Base-by-base conservation (phyloP, 2,797 vertebrate genomes). In the Cyprinella venusta region DNA sequence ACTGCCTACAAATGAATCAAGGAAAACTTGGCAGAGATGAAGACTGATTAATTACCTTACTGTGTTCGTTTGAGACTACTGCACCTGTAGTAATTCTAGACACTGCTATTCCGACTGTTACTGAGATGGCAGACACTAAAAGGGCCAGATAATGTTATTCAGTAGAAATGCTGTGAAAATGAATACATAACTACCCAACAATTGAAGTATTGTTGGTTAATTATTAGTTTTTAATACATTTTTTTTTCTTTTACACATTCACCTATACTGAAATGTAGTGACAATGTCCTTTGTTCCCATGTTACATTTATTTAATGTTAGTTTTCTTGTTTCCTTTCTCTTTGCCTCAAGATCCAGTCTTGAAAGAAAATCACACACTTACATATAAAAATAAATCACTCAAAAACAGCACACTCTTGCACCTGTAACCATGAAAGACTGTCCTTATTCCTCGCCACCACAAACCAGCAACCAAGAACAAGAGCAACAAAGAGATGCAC, bases 401-500 rank as follows among this genome's bases (percentile, higher is more conserved):
- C 24, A 21, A 48, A 76, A 69, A 76, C 61, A 65, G 61, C 79
- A 68, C 64, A 76, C 45, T n/a, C 56, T 33, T 79, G 83, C 83
- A 86, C 80, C 86, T 84, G 84, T 83, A 72, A 36, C 38, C 63
- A 79, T 74, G 76, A 84, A 85, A 61, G 69, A 77, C 45, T n/a
- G 45, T 74, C 42, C 71, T 83, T 87, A 74, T 87, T 80, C 65
- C 59, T 76, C 15, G 12, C 77, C 59, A 75, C 72, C 67, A 78
- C 48, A 61, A 83, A 78, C 48, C 71, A 82, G 42, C 54, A 81
- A 81, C 82, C 81, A 74, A 82, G 86, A 72, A 72, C 75, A 79
- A 85, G 71, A 64, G 30, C 80, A 83, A 83, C 80, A 86, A 85
- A n/a, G 74, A 68, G 81, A 78, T 15, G 26, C 52, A 33, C 78